Evolutionary conservation across 2,113 vertebrate species (phyloP).

Genomic region (Onychostoma macrolepis): DNA sequence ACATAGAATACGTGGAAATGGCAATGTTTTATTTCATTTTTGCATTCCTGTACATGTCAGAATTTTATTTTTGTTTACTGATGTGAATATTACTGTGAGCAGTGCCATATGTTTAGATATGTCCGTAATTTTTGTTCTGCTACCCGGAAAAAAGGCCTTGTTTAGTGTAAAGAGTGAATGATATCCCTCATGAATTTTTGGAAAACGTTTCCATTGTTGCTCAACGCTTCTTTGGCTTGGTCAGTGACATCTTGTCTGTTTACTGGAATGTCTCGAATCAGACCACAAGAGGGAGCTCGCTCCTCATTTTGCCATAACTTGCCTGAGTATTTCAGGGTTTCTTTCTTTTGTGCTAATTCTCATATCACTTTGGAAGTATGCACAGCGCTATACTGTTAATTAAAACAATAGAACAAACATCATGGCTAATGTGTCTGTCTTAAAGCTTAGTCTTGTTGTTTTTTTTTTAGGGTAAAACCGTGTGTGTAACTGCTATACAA

Average conservation of each 20-base stretch:
- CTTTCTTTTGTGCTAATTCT: slow-evolving; percentile 62
- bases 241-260: no score
- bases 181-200: slow-evolving; percentile 24
- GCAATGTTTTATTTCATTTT: slow-evolving; percentile 67
- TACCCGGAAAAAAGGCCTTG: slow-evolving; percentile 59
- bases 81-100: slow-evolving; percentile 76
- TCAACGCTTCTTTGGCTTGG: not conserved
- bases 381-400: slow-evolving; percentile 74
- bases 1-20: slow-evolving; percentile 59
- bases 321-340: slow-evolving; percentile 63
- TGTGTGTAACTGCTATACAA: no score
- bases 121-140: slow-evolving; percentile 49
- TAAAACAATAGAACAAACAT: slow-evolving; percentile 42
- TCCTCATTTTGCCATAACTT: slow-evolving; percentile 62
- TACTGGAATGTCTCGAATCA: slow-evolving; percentile 32
- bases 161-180: slow-evolving; percentile 53
- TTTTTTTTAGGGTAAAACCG: no score
- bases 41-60: slow-evolving; percentile 76
- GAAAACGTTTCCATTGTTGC: not conserved
- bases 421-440: not conserved
- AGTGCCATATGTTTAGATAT: slow-evolving; percentile 75
- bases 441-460: no score
- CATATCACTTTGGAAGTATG: slow-evolving; percentile 75
- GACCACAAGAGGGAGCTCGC: slow-evolving; percentile 70
- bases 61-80: slow-evolving; percentile 69